Conservation (phyloP, 1,140 invertebrate species). For the Cydia pomonella region DNA sequence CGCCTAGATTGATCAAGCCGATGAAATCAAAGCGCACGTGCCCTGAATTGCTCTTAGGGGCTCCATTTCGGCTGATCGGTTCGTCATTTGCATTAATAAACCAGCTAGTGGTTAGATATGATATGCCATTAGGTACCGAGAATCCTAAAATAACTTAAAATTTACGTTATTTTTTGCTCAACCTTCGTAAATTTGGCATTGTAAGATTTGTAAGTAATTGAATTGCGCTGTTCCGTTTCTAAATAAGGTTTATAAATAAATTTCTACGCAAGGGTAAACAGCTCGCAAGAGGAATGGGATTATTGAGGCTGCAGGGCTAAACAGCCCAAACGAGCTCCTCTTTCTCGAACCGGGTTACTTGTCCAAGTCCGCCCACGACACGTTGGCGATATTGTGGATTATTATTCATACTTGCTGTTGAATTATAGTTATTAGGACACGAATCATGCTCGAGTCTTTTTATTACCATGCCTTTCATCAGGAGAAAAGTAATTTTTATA, state of each 20-base stretch:
- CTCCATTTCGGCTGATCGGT: conserved; percentile 43
- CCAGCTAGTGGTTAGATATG: conserved; percentile 2
- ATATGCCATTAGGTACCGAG: not conserved
- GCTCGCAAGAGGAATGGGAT: not conserved
- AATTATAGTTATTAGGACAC: too few relatives aligned
- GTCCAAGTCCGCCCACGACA: not conserved
- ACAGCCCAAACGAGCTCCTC: not conserved
- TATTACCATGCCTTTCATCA: not conserved
- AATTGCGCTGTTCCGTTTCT: conserved; percentile 23
- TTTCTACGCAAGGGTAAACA: not conserved
- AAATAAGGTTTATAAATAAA: not conserved
- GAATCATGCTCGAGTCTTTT: too few relatives aligned
- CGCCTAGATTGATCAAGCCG: conserved; percentile 51
- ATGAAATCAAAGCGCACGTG: conserved; percentile 63
- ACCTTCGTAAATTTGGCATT: not conserved
- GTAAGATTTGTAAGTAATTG: not conserved
- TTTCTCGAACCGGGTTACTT: not conserved
- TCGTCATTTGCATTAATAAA: conserved; percentile 49
- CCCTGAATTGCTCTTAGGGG: conserved; percentile 41
- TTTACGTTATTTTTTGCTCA: not conserved
- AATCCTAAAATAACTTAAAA: conserved; percentile 1
- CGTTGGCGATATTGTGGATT: not conserved
- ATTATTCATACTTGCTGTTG: not conserved
- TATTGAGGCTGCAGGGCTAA: not conserved
- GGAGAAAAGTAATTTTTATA: not conserved